phyloP scores from a whole-genome alignment of 1,140 invertebrate genomes.

The Sycophila sp. region DNA sequence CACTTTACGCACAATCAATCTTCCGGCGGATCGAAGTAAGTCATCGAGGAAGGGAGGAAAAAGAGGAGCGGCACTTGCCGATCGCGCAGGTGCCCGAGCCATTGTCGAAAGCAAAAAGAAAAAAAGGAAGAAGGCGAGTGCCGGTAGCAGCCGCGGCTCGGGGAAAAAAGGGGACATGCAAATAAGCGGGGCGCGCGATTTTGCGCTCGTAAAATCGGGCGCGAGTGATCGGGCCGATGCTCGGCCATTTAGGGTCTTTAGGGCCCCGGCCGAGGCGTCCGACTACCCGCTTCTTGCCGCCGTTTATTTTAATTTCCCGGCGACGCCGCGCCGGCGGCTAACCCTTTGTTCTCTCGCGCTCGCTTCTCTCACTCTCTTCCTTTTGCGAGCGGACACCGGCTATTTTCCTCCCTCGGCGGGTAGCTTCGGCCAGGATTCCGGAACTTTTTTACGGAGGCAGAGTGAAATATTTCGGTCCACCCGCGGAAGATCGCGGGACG shows the following conservation, averaged over 20 bases:
- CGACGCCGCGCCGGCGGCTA: conserved; percentile 45
- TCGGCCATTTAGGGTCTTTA: conserved; percentile 44
- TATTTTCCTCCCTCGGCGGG: background rate
- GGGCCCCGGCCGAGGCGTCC: background rate
- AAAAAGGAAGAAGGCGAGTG: too few species aligned
- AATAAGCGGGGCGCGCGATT: conserved; percentile 43
- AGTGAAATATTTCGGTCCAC: too few species aligned
- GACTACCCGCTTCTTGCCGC: conserved; percentile 53
- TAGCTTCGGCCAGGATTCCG: background rate
- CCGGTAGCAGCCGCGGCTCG: conserved; percentile 24
- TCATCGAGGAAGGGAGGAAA: too few species aligned
- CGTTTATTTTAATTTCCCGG: conserved; percentile 65
- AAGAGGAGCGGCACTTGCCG: too few species aligned
- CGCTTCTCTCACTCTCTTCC: conserved; percentile 3
- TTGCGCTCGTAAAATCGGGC: conserved; percentile 52
- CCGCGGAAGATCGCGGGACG: background rate
- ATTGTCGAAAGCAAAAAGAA: too few species aligned
- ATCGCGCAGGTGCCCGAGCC: too few species aligned
- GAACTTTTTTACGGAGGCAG: too few species aligned
- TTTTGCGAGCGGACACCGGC: background rate
- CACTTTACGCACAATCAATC: too few species aligned
- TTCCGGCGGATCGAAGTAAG: too few species aligned
- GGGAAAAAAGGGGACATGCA: too few species aligned
- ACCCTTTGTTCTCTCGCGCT: conserved; percentile 54
- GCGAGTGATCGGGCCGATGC: conserved; percentile 28